phyloP scores from a whole-genome alignment of 2,113 vertebrate species.

The Cairina moschata region DNA sequence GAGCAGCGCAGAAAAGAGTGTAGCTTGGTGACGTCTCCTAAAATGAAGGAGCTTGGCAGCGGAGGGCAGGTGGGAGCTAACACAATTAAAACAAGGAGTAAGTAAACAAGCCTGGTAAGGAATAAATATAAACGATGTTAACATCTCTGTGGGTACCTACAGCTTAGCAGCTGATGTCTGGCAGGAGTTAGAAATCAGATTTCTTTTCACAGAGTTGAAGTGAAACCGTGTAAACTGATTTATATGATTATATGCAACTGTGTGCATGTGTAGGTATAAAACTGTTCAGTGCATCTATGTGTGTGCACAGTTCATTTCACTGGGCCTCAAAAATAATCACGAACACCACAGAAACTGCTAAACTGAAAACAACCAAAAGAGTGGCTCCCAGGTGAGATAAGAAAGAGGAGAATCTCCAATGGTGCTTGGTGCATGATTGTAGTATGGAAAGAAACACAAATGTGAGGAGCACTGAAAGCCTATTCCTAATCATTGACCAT shows the following conservation, averaged over 20 bases:
- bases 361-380: not conserved
- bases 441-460: not conserved
- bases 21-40: not conserved
- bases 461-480: not conserved
- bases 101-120: not conserved
- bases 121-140: not conserved
- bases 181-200: not conserved
- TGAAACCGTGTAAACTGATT: not conserved
- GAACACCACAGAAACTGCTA: not conserved
- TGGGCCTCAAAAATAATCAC: not conserved
- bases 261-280: not conserved
- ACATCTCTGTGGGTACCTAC: not conserved
- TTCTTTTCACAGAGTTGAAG: not conserved
- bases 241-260: not conserved
- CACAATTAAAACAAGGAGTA: not conserved
- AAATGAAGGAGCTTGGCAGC: not conserved
- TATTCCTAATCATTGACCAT: conserved; percentile 1
- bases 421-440: not conserved
- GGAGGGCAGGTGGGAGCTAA: not conserved
- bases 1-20: not conserved
- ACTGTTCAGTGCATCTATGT: not conserved
- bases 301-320: not conserved
- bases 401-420: not conserved
- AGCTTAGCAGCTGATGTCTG: not conserved
- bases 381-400: not conserved